Evolutionary conservation across 2,888 invertebrate genomes (phyloP).

Genomic region (Encarsia formosa): DNA sequence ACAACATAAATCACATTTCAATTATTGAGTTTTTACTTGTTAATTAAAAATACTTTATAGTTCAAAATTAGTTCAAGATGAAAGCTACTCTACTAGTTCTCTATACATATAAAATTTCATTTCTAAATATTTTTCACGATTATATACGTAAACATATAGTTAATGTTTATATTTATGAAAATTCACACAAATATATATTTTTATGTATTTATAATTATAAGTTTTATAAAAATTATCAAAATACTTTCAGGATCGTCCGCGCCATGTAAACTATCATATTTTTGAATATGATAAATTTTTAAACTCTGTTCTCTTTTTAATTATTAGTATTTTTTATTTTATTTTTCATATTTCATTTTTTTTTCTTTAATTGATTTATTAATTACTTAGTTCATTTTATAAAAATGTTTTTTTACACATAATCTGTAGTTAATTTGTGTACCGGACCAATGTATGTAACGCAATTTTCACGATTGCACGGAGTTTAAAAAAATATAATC

Average conservation of each 20-base stretch:
- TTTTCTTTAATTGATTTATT: not conserved
- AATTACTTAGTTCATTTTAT: slow-evolving; percentile 8
- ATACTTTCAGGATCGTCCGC: slow-evolving; percentile 26
- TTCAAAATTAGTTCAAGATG: no score
- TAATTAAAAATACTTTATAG: no score
- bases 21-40: no score
- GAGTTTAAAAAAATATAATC: slow-evolving; percentile 23
- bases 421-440: not conserved
- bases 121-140: slow-evolving; percentile 16
- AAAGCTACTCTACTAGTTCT: slow-evolving; percentile 15
- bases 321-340: no score
- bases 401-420: slow-evolving; percentile 22
- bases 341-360: no score
- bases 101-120: slow-evolving; percentile 18
- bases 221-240: slow-evolving; percentile 29
- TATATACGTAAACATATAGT: slow-evolving; percentile 17
- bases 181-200: slow-evolving; percentile 18
- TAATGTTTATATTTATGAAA: slow-evolving; percentile 19
- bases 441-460: slow-evolving; percentile 10
- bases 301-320: slow-evolving; percentile 6
- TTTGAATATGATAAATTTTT: slow-evolving; percentile 18
- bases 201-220: slow-evolving; percentile 19
- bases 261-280: slow-evolving; percentile 15
- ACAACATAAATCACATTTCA: no score
- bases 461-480: slow-evolving; percentile 21